Evolutionary conservation across 2,797 vertebrate genomes (phyloP).

Genomic region (Anniella stebbinsi): DNA sequence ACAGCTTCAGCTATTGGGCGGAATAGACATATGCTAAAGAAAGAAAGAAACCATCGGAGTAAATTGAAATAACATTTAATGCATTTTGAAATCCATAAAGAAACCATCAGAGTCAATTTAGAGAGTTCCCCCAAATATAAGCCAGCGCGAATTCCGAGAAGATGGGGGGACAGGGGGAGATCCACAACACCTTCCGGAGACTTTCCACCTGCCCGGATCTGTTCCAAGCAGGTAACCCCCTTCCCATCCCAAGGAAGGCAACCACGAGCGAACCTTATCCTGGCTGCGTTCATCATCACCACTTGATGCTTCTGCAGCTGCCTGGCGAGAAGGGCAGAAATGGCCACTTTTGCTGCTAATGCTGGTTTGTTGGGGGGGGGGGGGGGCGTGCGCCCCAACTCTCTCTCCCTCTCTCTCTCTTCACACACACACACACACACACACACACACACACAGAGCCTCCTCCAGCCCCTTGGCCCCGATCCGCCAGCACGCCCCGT

Average conservation of each 20-base stretch:
- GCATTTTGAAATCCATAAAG: too few species aligned
- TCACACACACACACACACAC: neutral
- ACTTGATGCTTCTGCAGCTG: neutral
- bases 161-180: neutral
- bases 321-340: neutral
- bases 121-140: neutral
- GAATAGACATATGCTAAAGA: too few species aligned
- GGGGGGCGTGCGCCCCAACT: neutral
- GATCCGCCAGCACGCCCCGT: neutral
- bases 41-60: constrained; percentile 3
- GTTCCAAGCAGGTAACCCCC: constrained; percentile 20
- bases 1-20: too few species aligned
- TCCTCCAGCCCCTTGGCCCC: neutral
- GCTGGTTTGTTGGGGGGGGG: neutral
- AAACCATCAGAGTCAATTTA: neutral
- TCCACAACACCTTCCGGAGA: too few species aligned
- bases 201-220: neutral
- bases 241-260: neutral
- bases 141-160: neutral
- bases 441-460: neutral
- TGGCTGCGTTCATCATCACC: neutral
- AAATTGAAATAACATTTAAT: constrained; percentile 14
- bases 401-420: too few species aligned
- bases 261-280: constrained; percentile 45
- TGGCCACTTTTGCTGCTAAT: constrained; percentile 15